Conservation (phyloP, 1,140 invertebrate species). For the Hestina assimilis region DNA sequence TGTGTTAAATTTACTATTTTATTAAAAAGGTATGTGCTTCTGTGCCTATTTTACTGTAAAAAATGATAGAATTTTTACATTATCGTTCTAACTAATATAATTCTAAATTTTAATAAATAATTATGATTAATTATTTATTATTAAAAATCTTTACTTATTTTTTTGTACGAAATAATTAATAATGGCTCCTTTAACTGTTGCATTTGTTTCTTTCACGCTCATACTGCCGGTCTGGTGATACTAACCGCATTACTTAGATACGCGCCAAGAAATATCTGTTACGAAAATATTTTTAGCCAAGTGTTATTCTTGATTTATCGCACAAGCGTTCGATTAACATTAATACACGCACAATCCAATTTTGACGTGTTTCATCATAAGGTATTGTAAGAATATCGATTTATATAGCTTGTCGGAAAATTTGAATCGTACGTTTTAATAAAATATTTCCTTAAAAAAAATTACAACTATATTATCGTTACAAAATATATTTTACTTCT, state of each 20-base stretch:
- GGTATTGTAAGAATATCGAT: constrained; percentile 11
- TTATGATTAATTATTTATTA: neutral
- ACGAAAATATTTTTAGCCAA: constrained; percentile 37
- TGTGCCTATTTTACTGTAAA: neutral
- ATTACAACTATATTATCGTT: too few relatives aligned
- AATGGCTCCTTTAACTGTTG: constrained; percentile 34
- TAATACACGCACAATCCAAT: constrained; percentile 31
- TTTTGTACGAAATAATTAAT: constrained; percentile 14
- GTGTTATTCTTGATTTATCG: constrained; percentile 33
- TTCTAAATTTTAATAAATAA: neutral
- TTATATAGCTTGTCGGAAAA: neutral
- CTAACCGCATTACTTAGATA: constrained; percentile 35
- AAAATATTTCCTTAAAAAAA: neutral
- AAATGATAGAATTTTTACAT: constrained; percentile 2
- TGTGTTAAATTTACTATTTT: constrained; percentile 4
- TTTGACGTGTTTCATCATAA: constrained; percentile 27
- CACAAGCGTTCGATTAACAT: constrained; percentile 28
- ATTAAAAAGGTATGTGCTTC: constrained; percentile 23
- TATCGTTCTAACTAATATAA: neutral
- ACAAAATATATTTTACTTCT: neutral
- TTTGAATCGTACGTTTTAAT: neutral
- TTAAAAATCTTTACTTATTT: neutral
- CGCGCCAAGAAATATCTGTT: constrained; percentile 37
- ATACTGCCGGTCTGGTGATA: constrained; percentile 29
- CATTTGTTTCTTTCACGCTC: constrained; percentile 34